These are phyloP conservation scores for Salarias fasciatus DNA, from an alignment of 2,797 vertebrate genomes.

Conservation along the genomic window DNA sequence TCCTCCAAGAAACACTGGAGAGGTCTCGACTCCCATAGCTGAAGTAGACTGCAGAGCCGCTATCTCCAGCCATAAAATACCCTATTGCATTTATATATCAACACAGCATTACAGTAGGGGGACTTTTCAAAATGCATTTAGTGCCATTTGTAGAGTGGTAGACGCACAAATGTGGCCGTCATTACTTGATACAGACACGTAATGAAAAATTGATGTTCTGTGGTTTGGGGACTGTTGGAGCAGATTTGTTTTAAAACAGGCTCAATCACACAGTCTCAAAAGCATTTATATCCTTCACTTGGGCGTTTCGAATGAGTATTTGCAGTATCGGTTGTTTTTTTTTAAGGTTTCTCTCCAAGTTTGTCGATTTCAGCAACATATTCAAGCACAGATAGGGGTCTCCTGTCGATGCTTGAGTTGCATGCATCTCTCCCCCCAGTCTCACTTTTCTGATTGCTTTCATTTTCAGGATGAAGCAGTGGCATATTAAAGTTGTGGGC, in stretches of 20 bases:
- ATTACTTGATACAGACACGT: slow-evolving; percentile 23
- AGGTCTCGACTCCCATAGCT: slow-evolving; percentile 61
- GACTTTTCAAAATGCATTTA: slow-evolving; percentile 45
- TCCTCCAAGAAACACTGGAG: slow-evolving; percentile 67
- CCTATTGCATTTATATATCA: slow-evolving; percentile 39
- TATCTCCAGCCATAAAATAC: slow-evolving; percentile 55
- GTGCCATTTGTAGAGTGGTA: slow-evolving; percentile 39
- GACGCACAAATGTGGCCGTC: slow-evolving; percentile 44
- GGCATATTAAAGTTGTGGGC: slow-evolving; percentile 61
- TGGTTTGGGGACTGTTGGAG: slow-evolving; percentile 23
- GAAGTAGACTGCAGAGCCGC: slow-evolving; percentile 47
- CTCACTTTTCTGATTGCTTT: slow-evolving; percentile 56
- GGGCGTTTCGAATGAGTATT: slow-evolving; percentile 19
- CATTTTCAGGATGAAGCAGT: slow-evolving; percentile 63
- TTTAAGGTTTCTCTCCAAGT: slow-evolving; percentile 7
- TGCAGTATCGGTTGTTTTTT: slow-evolving; percentile 25
- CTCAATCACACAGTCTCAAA: slow-evolving; percentile 18
- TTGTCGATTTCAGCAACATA: no score
- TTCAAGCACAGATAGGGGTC: slow-evolving; percentile 21
- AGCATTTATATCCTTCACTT: slow-evolving; percentile 18
- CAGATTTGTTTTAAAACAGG: slow-evolving; percentile 34
- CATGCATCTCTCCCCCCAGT: slow-evolving; percentile 19
- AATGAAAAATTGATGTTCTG: slow-evolving; percentile 55
- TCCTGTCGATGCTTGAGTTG: slow-evolving; percentile 26
- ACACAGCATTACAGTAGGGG: slow-evolving; percentile 24